Base-by-base conservation (phyloP, 2,797 vertebrate genomes). In the Furcifer pardalis region DNA sequence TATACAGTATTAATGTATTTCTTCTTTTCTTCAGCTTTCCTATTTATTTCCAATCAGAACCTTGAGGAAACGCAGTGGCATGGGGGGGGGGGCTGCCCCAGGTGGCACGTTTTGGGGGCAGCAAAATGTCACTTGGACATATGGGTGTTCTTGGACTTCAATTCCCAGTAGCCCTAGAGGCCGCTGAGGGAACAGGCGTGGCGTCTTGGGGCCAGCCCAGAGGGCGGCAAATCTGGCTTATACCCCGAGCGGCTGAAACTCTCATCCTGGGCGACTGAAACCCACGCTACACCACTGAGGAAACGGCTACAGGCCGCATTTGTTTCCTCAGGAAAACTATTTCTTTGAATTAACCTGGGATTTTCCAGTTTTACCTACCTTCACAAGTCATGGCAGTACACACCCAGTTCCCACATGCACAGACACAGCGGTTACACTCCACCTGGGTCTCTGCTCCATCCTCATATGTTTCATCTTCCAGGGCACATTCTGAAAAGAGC, bases 331-430 rank as follows among this genome's bases (percentile, higher is more conserved):
- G 40, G 62, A 6, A 44, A 15, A 63, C 35, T 0, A 4, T 0
- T 2, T 4, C n/a, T 15, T 68, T 44, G 27, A 60, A 84, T 25
- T 9, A 8, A 72, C 7, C 52, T 42, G n/a, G 49, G 32, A 3
- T 66, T 35, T 46, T 75, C 40, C 40, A 52, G 21, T 63, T 77
- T 3, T 69, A 89, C 94, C 0, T 94, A 99, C 98, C 98, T 0
- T 97, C 96, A 89, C 98, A 99, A 0, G 96, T 98, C 98, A 99
- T 98, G 25, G 98, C 98, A 0, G 99, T 99, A 97, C 99, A 99
- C 90, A 99, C 98, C 99, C 99, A 99, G 96, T 99, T 99, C 19
- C 99, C 99, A 7, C 98, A 99, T 83, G 99, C 98, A 71, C 99
- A 99, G 82, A 99, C 98, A 1, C 99, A 99, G 90, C 97, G 97